These are phyloP conservation scores for Herpailurus yagouaroundi DNA, from an alignment of 2,113 vertebrate genomes.

Conservation along the genomic window DNA sequence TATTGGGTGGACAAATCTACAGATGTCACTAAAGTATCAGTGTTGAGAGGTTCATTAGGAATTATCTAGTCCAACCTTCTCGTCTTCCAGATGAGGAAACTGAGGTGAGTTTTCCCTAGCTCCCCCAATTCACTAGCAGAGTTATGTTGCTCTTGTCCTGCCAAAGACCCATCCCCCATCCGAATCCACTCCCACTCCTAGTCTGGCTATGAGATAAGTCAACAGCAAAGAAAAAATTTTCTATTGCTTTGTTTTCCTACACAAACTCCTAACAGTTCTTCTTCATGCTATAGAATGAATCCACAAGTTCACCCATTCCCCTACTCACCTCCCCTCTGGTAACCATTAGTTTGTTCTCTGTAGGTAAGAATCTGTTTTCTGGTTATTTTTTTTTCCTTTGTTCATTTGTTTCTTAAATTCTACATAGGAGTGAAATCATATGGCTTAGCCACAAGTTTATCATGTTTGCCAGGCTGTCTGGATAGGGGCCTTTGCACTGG, in stretches of 20 bases:
- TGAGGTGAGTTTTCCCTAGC: neutral
- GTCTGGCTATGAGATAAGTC: neutral
- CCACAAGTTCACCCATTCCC: no score
- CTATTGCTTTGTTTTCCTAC: neutral
- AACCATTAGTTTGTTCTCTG: no score
- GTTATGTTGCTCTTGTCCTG: neutral
- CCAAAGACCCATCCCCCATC: neutral
- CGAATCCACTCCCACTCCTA: neutral
- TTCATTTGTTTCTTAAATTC: no score
- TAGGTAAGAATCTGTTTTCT: no score
- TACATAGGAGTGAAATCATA: no score
- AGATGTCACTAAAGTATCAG: neutral
- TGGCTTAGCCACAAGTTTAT: neutral
- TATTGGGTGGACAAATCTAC: neutral
- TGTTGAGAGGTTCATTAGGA: neutral
- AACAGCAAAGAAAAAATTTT: neutral
- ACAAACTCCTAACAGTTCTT: neutral
- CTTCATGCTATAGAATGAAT: neutral
- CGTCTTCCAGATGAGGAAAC: neutral
- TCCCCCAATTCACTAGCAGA: neutral
- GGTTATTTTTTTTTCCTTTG: no score
- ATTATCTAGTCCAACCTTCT: neutral
- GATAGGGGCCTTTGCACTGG: neutral
- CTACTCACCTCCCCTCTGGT: no score
- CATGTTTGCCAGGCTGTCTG: neutral